Base-by-base conservation (phyloP, 2,113 vertebrate species). In the Dicerorhinus sumatrensis region DNA sequence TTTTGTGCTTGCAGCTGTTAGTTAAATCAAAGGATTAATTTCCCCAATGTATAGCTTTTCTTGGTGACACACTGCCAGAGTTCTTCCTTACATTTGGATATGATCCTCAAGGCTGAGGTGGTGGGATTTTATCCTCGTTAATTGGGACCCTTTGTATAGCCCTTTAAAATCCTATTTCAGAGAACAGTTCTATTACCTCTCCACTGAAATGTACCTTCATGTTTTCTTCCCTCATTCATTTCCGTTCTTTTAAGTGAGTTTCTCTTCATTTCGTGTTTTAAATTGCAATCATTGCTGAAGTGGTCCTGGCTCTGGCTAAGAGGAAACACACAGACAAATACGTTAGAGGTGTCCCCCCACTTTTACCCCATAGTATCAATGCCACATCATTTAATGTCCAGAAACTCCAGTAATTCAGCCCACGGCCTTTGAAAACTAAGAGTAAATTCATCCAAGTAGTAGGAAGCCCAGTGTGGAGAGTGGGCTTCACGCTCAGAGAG, bases 321-420 rank as follows among this genome's bases (percentile, higher is more conserved):
- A 67, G 29, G 46, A 46, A 36, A 39, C 31, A 42, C 36, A 42
- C 39, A 46, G 21, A 39, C 16, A 21, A 56, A 25, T 18, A 1
- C 20, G 0, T 33, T 27, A 16, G 77, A 63, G 69, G 6, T 6
- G 18, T 31, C 23, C 27, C 31, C 13, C 33, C 33, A 5, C 69
- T 17, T 21, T 48, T 5, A 36, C 25, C 7, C 25, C 36, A 31
- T 56, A 0, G 20, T 2, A 9, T 4, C 17, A 36, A 12, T 23
- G 21, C 18, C 17, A 0, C 1, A 0, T 17, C 12, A 36, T 46
- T n/a, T 46, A n/a, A 25, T 20, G 17, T 3, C 70, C n/a, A 14
- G 62, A 31, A 48, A 8, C 18, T 16, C 48, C 10, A 5, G 29
- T 54, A 4, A 25, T 6, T 48, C 23, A 70, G 23, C 23, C 63